phyloP scores from a whole-genome alignment of 2,113 vertebrate species.

The Otis tarda region DNA sequence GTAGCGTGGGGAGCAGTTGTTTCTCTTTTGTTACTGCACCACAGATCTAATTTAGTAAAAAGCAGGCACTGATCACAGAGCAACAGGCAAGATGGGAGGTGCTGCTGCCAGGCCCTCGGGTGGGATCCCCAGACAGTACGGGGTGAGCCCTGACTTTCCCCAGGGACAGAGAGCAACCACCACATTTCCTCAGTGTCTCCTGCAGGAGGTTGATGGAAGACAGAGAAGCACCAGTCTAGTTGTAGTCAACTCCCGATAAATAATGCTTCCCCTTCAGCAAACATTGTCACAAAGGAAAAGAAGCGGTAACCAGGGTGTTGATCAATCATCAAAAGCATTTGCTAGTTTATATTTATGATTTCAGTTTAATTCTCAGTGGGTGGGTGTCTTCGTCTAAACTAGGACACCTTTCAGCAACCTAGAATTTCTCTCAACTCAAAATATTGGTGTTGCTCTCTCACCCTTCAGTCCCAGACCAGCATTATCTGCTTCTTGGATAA shows the following conservation, averaged over 20 bases:
- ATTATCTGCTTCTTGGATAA: background rate
- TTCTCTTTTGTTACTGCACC: background rate
- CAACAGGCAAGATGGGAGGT: background rate
- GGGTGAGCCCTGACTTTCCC: background rate
- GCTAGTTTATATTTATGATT: background rate
- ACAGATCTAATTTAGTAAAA: background rate
- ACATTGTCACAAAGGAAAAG: background rate
- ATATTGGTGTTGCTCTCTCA: background rate
- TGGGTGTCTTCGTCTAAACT: background rate
- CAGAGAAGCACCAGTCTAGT: background rate
- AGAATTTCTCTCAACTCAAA: background rate
- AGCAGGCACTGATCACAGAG: background rate
- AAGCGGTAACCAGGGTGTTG: background rate
- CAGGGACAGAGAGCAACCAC: background rate
- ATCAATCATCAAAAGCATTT: background rate
- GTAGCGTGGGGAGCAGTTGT: fast-evolving
- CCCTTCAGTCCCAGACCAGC: background rate
- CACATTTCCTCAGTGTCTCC: background rate
- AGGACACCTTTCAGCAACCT: background rate
- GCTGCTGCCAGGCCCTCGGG: background rate
- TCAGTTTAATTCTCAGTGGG: background rate
- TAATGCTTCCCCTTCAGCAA: background rate
- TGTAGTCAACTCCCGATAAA: background rate
- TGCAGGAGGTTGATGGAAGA: background rate
- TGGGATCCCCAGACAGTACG: fast-evolving